Conservation (phyloP, 2,797 vertebrate species). For the Streptopelia turtur region DNA sequence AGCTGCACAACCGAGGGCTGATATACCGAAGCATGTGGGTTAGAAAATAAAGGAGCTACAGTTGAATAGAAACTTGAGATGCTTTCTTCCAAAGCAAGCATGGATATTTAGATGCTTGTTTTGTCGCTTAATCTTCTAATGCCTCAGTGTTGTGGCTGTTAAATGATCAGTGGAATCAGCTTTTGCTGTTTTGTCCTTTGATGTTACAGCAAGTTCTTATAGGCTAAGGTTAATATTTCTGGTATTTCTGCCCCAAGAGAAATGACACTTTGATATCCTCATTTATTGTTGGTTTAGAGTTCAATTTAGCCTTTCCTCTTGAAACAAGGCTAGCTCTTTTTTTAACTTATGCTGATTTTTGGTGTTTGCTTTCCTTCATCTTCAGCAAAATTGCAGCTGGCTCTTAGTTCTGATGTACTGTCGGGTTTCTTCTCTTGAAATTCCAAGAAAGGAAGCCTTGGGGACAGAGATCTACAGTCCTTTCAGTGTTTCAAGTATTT, state of each 20-base stretch:
- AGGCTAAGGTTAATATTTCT: background rate
- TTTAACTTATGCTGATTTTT: background rate
- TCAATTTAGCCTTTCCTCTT: background rate
- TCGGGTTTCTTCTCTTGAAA: background rate
- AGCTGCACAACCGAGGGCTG: background rate
- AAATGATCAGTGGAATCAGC: background rate
- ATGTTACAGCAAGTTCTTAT: background rate
- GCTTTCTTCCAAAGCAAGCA: background rate
- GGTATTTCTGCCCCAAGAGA: background rate
- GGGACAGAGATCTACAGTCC: background rate
- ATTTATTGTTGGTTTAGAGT: background rate
- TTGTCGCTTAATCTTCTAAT: background rate
- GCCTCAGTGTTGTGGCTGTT: background rate
- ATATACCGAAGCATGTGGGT: background rate
- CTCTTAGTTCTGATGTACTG: background rate
- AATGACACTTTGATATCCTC: background rate
- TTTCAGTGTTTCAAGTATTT: background rate
- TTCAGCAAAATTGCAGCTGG: conserved; percentile 13
- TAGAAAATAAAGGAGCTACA: background rate
- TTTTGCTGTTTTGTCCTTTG: background rate
- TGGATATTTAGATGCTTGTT: background rate
- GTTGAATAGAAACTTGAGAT: background rate
- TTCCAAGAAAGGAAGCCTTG: background rate
- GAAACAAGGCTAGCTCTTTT: background rate
- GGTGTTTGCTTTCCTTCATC: background rate